Conservation (phyloP, 1,140 invertebrate species). For the Rhopalosiphum padi region DNA sequence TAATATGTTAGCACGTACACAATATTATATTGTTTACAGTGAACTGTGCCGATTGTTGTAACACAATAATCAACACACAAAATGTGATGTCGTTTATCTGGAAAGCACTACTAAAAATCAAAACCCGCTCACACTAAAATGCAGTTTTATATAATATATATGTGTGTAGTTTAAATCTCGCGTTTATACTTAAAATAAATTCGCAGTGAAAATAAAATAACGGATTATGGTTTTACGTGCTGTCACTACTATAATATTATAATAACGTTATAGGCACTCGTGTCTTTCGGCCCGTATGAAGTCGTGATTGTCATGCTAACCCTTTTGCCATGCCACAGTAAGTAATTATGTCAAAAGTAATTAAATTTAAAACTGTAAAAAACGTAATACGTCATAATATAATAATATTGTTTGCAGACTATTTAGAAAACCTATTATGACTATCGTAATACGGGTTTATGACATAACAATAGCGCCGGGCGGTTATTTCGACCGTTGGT, state of each 20-base stretch:
- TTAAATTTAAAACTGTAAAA: constrained; percentile 10
- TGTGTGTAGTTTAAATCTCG: neutral
- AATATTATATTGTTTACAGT: neutral
- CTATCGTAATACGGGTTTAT: neutral
- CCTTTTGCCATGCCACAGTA: neutral
- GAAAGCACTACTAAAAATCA: neutral
- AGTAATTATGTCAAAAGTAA: constrained; percentile 11
- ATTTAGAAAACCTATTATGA: neutral
- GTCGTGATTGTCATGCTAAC: neutral
- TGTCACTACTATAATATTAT: neutral
- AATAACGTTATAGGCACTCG: neutral
- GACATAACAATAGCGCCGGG: neutral
- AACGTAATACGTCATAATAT: neutral
- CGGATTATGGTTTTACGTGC: neutral
- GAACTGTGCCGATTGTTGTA: neutral
- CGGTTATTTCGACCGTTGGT: neutral
- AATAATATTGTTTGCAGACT: neutral
- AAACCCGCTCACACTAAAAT: neutral
- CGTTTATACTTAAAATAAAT: neutral
- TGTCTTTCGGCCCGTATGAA: neutral
- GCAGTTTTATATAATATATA: neutral
- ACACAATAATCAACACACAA: neutral
- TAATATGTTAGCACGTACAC: no score
- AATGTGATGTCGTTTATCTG: neutral
- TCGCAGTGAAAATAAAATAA: neutral